These are phyloP conservation scores for Cryptotis parvus DNA, from an alignment of 2,113 vertebrate species.

Conservation along the genomic window DNA sequence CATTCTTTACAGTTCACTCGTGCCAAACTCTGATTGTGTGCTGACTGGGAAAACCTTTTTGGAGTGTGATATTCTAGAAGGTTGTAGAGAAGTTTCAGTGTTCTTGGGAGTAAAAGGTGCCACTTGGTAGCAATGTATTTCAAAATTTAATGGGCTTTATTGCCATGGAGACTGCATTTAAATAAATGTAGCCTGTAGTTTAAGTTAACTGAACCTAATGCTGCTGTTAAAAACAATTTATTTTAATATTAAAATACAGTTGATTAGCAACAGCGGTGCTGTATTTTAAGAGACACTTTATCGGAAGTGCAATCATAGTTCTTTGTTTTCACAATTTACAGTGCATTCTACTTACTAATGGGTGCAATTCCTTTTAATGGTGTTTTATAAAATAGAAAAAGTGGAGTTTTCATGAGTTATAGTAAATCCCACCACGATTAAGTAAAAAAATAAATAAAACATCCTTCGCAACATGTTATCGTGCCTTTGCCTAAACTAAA, in stretches of 20 bases:
- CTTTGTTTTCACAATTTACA: conserved; percentile 88
- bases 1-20: conserved; percentile 88
- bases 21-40: conserved; percentile 94
- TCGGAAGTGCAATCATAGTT: conserved; percentile 90
- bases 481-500: conserved; percentile 91
- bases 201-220: conserved; percentile 90
- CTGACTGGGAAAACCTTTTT: conserved; percentile 83
- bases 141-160: conserved; percentile 84
- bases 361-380: conserved; percentile 90
- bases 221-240: conserved; percentile 91
- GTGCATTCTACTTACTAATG: conserved; percentile 90
- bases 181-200: conserved; percentile 89
- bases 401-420: conserved; percentile 85
- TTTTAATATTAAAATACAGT: conserved; percentile 90
- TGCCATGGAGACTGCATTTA: conserved; percentile 90
- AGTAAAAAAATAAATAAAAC: conserved; percentile 82
- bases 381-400: conserved; percentile 87
- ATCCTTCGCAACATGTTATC: conserved; percentile 87
- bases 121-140: conserved; percentile 83
- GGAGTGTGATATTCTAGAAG: conserved; percentile 86
- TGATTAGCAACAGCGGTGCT: conserved; percentile 88
- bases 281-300: conserved; percentile 91
- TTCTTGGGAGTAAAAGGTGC: conserved; percentile 82
- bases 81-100: conserved; percentile 83
- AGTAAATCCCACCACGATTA: conserved; percentile 85